Evolutionary conservation across 1,140 invertebrate genomes (phyloP), one percentile per base, ranked within the genome.

Genomic region (Drosophila grimshawi): DNA sequence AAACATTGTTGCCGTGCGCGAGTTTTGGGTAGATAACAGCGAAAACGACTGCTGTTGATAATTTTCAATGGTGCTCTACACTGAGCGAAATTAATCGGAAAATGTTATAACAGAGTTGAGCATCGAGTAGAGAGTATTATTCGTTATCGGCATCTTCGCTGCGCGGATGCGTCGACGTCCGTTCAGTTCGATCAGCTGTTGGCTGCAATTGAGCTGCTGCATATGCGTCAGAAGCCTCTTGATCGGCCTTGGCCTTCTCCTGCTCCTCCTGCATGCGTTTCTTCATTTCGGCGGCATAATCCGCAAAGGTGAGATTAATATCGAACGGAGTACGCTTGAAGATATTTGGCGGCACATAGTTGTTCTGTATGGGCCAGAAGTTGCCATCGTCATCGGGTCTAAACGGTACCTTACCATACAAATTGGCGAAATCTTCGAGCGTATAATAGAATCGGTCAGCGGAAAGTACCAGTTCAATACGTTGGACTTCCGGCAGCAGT

Each of bases 341-440:
- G 19, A 91, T 83, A 3, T 86, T 52, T 2, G 81, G 49, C 4
- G 90, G 90, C 0, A 76, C 69, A 46, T 86, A 92, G 19, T 86
- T 90, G 11, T 81, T 81, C 55, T 71, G 73, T 19, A 90, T 79
- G 32, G 90, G 90, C 90, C 90, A 92, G 63, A 66, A 82, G 8
- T 72, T 30, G 0, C 81, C 55, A 0, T 92, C 81, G 10, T 90
- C 83, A 43, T 92, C 90, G 7, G 64, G 69, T 0, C 32, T 6
- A 2, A 60, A 68, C 0, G 90, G 90, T 41, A 75, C 59, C 3
- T 48, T 30, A 1, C 78, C 73, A 7, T 86, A 92, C 2, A 90
- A 45, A 4, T 10, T 8, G 0, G 11, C 10, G 39, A 85, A 88
- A 29, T 79, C 82, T 1, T 53, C 27, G 0, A 91, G 52, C 4